These are phyloP conservation scores for Polymixis flavicincta DNA, from an alignment of 2,888 invertebrate species.

Conservation along the genomic window DNA sequence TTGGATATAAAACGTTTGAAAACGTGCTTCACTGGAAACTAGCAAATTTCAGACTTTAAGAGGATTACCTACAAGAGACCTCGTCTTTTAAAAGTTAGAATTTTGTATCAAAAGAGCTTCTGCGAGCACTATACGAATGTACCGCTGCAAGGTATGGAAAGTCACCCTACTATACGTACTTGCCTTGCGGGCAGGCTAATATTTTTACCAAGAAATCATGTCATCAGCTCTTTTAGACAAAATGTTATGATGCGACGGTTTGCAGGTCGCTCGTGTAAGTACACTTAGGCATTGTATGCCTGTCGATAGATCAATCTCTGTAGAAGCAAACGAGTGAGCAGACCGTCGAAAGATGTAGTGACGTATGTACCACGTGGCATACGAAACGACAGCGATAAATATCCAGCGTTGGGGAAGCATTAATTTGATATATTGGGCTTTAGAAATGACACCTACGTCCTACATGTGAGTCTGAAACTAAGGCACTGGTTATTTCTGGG, in stretches of 20 bases:
- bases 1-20: slow-evolving; percentile 23
- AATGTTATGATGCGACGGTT: neutral
- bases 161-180: no score
- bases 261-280: no score
- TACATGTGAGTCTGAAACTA: neutral
- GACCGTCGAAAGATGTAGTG: neutral
- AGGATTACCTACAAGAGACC: slow-evolving; percentile 10
- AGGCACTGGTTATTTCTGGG: neutral
- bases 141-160: neutral
- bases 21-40: slow-evolving; percentile 37
- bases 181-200: neutral
- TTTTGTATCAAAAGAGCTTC: slow-evolving; percentile 24
- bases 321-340: neutral
- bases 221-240: neutral
- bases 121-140: slow-evolving; percentile 16
- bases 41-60: slow-evolving; percentile 41
- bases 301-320: neutral
- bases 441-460: slow-evolving; percentile 3
- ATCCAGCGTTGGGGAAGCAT: neutral
- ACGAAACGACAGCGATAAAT: slow-evolving; percentile 29
- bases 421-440: slow-evolving; percentile 16
- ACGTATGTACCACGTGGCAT: neutral
- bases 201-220: neutral
- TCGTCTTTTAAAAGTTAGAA: slow-evolving; percentile 20
- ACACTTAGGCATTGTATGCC: no score